Percentiles rank a stretch among this genome's conserved stretches.
These are phyloP conservation scores for Myotis daubentonii DNA, from an alignment of 2,797 vertebrate species.

Conservation along the genomic window DNA sequence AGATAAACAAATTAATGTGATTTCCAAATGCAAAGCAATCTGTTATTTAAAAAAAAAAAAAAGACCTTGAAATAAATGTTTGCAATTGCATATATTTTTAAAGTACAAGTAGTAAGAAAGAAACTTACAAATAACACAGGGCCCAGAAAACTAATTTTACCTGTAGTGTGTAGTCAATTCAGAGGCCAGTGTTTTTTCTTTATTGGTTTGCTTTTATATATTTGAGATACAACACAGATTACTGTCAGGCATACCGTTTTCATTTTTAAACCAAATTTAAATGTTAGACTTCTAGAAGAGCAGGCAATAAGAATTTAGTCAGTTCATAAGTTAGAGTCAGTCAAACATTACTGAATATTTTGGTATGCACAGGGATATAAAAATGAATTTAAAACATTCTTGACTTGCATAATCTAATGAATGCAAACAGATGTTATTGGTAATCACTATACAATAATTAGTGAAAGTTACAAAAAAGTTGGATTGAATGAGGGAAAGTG, in stretches of 20 bases:
- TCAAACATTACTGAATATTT: neutral
- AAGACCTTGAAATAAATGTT: conserved; percentile 23
- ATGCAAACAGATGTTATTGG: neutral
- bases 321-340: neutral
- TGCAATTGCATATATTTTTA: neutral
- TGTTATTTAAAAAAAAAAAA: too few relatives aligned
- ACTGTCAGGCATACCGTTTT: neutral
- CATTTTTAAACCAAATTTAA: neutral
- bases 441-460: neutral
- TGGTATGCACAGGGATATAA: neutral
- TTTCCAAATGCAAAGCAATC: conserved; percentile 42
- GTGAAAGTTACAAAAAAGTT: neutral
- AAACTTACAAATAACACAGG: neutral
- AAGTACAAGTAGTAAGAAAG: neutral
- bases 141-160: neutral
- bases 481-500: neutral
- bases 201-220: neutral
- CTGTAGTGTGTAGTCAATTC: neutral
- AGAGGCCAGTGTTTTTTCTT: neutral
- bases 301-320: neutral
- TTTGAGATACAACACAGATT: neutral
- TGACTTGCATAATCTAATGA: neutral
- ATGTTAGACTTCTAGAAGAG: neutral
- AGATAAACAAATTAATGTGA: conserved; percentile 53
- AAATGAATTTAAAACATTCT: neutral